Evolutionary conservation across 1,140 invertebrate species (phyloP).

Genomic region (Eurosta solidaginis): DNA sequence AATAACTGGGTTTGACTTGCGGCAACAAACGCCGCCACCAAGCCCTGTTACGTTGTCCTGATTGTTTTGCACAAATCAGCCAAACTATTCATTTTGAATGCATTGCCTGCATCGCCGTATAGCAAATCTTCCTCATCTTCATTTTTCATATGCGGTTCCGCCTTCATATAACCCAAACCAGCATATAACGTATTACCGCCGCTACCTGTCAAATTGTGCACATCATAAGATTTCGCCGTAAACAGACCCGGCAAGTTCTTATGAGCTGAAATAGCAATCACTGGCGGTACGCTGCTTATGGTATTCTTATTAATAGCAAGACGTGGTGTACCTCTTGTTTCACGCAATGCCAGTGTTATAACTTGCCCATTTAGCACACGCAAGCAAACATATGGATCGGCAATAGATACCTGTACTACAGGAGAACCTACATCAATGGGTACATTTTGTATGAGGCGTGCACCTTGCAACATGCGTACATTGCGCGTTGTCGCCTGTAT

Average conservation of each 20-base stretch:
- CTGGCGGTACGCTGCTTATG: constrained; percentile 60
- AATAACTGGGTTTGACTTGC: constrained; percentile 81
- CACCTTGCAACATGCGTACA: constrained; percentile 76
- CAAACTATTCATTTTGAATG: constrained; percentile 58
- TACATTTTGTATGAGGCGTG: constrained; percentile 81
- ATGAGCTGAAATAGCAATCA: constrained; percentile 79
- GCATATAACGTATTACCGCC: constrained; percentile 36
- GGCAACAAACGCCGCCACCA: constrained; percentile 80
- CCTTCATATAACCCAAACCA: constrained; percentile 57
- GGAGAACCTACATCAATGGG: constrained; percentile 85
- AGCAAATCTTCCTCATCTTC: constrained; percentile 89
- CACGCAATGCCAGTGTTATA: constrained; percentile 79
- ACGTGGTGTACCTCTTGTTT: constrained; percentile 63
- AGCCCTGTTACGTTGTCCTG: constrained; percentile 56
- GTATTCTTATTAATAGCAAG: constrained; percentile 58
- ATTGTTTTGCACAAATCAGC: constrained; percentile 57
- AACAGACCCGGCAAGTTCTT: constrained; percentile 90
- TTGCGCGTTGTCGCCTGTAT: constrained; percentile 85
- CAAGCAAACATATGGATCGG: constrained; percentile 90
- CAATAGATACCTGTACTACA: constrained; percentile 80
- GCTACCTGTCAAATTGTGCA: constrained; percentile 45
- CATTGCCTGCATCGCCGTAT: constrained; percentile 74
- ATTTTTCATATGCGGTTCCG: constrained; percentile 64
- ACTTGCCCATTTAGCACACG: constrained; percentile 84
- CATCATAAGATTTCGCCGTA: constrained; percentile 60